A percentile compares a stretch with the other conserved stretches of the same genome.
These are phyloP conservation scores for Tethya wilhelma DNA, from an alignment of 37 sponge, comb jelly and placozoan genomes.

Conservation along the genomic window DNA sequence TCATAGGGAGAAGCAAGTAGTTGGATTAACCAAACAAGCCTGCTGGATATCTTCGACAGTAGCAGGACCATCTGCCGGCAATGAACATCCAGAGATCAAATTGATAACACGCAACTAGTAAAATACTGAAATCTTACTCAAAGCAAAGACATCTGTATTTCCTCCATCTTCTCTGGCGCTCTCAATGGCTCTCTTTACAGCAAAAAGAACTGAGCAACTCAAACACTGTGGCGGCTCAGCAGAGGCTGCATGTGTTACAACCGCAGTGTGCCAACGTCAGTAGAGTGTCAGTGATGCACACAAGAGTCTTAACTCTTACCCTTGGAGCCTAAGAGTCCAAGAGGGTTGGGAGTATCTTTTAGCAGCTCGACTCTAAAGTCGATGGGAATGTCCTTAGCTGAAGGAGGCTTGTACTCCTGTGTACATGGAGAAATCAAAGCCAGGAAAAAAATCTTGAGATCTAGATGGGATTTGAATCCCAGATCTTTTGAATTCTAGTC, in stretches of 20 bases:
- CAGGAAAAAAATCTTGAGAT: too few relatives aligned
- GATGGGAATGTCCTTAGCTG: constrained; percentile 74
- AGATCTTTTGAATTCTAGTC: too few relatives aligned
- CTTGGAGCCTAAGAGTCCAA: constrained; percentile 78
- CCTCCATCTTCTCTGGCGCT: constrained; percentile 52
- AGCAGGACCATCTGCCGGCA: too few relatives aligned
- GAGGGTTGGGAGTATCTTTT: constrained; percentile 81
- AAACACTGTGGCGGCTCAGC: constrained; percentile 83
- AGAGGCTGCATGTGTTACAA: constrained; percentile 42
- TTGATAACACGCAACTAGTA: too few relatives aligned
- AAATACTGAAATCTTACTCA: not conserved
- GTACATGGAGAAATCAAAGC: too few relatives aligned
- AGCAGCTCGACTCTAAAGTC: constrained; percentile 76
- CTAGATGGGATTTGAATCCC: too few relatives aligned
- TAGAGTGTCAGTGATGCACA: too few relatives aligned
- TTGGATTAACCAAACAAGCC: too few relatives aligned
- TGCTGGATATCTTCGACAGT: too few relatives aligned
- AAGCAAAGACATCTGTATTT: not conserved
- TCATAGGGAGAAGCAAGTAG: too few relatives aligned
- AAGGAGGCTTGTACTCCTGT: constrained; percentile 90
- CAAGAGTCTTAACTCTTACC: constrained; percentile 44
- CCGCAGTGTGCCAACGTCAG: too few relatives aligned
- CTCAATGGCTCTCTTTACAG: constrained; percentile 73
- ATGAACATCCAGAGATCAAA: too few relatives aligned
- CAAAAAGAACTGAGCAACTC: constrained; percentile 79